Conservation (phyloP, 2,797 vertebrate species). For the Crossoptilon crossoptilon region DNA sequence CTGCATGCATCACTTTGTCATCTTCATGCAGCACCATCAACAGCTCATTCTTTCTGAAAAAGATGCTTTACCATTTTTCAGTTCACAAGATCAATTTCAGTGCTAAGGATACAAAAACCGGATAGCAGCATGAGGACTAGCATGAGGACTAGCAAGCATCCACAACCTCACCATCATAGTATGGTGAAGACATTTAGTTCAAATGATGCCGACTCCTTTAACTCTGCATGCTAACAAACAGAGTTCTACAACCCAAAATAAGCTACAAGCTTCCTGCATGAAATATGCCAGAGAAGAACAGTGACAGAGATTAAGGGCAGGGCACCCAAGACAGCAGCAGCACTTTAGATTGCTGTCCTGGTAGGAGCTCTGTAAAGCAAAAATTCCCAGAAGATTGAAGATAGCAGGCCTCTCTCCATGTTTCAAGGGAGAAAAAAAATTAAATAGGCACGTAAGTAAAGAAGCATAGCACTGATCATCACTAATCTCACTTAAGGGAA, state of each 20-base stretch:
- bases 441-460: not conserved
- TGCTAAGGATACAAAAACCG: not conserved
- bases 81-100: not conserved
- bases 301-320: not conserved
- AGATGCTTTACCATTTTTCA: not conserved
- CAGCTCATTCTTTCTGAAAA: not conserved
- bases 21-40: not conserved
- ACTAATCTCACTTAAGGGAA: not conserved
- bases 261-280: not conserved
- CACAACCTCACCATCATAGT: not conserved
- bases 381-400: not conserved
- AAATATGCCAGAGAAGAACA: not conserved
- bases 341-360: not conserved
- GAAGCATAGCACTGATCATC: not conserved
- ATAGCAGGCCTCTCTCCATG: not conserved
- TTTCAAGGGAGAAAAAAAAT: not conserved
- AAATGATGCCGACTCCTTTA: not conserved
- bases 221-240: not conserved
- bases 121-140: not conserved
- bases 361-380: not conserved
- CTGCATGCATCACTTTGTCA: not conserved
- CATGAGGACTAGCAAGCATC: not conserved
- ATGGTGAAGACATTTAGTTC: not conserved
- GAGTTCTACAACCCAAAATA: not conserved
- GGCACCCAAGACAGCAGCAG: not conserved